Evolutionary conservation across 2,113 vertebrate species (phyloP).

Genomic region (Scatophagus argus): DNA sequence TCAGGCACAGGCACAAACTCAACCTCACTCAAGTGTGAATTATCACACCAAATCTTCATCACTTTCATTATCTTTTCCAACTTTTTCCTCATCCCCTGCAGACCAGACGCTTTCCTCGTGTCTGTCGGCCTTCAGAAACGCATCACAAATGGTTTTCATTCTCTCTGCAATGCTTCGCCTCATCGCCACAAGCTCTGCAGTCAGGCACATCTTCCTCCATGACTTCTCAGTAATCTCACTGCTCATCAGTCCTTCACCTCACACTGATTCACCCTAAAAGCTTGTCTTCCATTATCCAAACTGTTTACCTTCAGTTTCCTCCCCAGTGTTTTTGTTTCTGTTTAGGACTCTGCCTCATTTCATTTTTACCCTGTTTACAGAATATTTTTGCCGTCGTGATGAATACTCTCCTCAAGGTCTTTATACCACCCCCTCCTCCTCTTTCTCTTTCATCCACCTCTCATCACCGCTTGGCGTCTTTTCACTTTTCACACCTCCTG

Average conservation of each 20-base stretch:
- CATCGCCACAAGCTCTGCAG: not conserved
- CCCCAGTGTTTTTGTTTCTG: not conserved
- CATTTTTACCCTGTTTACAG: conserved; percentile 32
- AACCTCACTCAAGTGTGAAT: not conserved
- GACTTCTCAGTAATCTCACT: not conserved
- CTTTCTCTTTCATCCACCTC: not conserved
- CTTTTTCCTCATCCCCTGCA: not conserved
- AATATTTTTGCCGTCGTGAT: conserved; percentile 15
- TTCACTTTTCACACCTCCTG: conserved; percentile 17
- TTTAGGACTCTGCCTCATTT: not conserved
- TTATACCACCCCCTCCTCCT: conserved; percentile 4
- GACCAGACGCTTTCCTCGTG: not conserved
- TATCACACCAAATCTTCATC: conserved; percentile 12
- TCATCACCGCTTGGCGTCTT: conserved; percentile 5
- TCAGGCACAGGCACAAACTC: not conserved
- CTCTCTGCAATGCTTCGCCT: not conserved
- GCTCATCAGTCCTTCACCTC: conserved; percentile 1
- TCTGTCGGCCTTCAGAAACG: not conserved
- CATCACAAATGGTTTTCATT: conserved; percentile 13
- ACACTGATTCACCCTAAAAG: not conserved
- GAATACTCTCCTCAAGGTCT: conserved; percentile 46
- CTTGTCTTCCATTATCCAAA: not conserved
- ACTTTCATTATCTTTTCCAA: not conserved
- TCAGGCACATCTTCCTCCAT: not conserved
- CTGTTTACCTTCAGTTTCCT: not conserved